A percentile compares a stretch with the other conserved stretches of the same genome.
Evolutionary conservation across 2,888 invertebrate genomes (phyloP).

Genomic region (Lepidocyrtinus sp.): DNA sequence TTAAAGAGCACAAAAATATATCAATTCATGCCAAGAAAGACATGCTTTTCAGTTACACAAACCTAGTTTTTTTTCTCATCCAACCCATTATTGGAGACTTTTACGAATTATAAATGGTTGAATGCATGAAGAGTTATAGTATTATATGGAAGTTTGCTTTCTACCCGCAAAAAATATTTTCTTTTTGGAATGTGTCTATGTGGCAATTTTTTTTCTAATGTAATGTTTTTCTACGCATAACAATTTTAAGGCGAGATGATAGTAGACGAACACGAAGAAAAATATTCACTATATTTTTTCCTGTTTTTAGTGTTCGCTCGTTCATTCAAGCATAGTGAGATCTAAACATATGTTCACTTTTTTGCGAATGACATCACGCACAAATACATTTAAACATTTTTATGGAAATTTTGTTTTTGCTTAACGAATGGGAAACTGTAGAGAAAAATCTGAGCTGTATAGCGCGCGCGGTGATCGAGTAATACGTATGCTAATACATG

Average conservation of each 20-base stretch:
- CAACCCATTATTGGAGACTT: slow-evolving; percentile 13
- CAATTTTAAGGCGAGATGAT: background rate
- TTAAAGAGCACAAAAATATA: slow-evolving; percentile 39
- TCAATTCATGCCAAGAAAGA: slow-evolving; percentile 30
- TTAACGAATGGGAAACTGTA: slow-evolving; percentile 3
- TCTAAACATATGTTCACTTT: slow-evolving; percentile 36
- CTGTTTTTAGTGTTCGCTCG: slow-evolving; percentile 32
- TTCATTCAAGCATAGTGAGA: slow-evolving; percentile 26
- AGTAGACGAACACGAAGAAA: background rate
- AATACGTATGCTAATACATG: slow-evolving; percentile 8
- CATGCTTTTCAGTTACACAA: slow-evolving; percentile 35
- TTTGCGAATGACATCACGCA: slow-evolving; percentile 28
- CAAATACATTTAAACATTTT: slow-evolving; percentile 39
- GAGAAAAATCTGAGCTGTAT: background rate
- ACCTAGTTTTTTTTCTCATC: slow-evolving; percentile 24
- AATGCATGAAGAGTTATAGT: slow-evolving; percentile 21
- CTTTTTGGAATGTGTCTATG: slow-evolving; percentile 15
- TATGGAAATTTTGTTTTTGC: slow-evolving; percentile 32
- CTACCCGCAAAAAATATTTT: background rate
- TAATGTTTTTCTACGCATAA: slow-evolving; percentile 17
- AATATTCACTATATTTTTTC: slow-evolving; percentile 2
- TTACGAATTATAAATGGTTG: slow-evolving; percentile 46
- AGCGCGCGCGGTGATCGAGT: background rate
- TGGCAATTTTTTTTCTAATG: slow-evolving; percentile 5
- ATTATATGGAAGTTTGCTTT: background rate